Evolutionary conservation across 2,797 vertebrate species (phyloP).

Genomic region (Anolis apletophallus): DNA sequence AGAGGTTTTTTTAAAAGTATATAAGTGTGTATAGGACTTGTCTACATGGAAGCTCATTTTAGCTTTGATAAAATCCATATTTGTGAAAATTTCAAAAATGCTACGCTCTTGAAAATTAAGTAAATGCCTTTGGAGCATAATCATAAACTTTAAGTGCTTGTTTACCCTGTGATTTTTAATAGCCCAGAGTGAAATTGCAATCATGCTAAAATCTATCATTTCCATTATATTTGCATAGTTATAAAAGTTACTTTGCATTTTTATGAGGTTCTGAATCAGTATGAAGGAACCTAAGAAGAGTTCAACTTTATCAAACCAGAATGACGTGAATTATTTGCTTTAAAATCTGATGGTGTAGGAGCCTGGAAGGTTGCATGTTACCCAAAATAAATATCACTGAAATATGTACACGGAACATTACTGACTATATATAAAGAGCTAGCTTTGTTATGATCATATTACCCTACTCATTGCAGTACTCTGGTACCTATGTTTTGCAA

Average conservation of each 20-base stretch:
- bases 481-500: neutral
- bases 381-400: neutral
- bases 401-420: neutral
- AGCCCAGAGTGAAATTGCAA: neutral
- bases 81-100: conserved; percentile 15
- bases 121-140: neutral
- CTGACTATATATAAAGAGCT: neutral
- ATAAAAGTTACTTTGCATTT: conserved; percentile 11
- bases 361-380: neutral
- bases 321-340: neutral
- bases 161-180: conserved; percentile 27
- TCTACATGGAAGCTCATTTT: neutral
- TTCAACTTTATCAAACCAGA: neutral
- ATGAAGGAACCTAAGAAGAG: neutral
- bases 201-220: neutral
- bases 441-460: neutral
- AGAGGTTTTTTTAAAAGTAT: neutral
- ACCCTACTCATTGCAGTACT: neutral
- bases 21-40: no score
- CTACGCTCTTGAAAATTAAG: neutral
- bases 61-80: conserved; percentile 14
- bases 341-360: neutral
- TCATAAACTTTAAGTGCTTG: conserved; percentile 8
- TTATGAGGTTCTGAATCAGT: neutral
- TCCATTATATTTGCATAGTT: conserved; percentile 31